phyloP scores from a whole-genome alignment of 2,113 vertebrate species.

The Capreolus pygargus region DNA sequence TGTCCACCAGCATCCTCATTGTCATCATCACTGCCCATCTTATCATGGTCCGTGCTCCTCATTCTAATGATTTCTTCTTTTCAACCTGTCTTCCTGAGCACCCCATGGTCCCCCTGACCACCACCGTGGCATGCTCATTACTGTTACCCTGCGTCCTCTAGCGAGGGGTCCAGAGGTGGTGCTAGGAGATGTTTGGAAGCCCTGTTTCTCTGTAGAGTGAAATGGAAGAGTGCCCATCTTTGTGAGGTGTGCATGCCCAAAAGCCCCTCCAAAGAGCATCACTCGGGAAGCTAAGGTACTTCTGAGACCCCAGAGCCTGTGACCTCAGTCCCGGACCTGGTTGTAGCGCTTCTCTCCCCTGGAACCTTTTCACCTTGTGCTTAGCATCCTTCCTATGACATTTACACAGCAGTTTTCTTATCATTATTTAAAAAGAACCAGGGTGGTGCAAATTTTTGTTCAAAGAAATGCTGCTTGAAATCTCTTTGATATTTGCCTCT shows the following conservation, averaged over 20 bases:
- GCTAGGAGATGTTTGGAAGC: not conserved
- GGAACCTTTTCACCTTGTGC: rapidly evolving
- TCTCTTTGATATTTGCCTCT: not conserved
- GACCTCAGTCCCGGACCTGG: rapidly evolving
- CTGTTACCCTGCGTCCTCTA: rapidly evolving
- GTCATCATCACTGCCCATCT: not conserved
- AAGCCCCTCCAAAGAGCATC: rapidly evolving
- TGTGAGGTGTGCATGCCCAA: rapidly evolving
- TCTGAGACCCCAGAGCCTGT: too few species aligned
- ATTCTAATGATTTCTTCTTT: not conserved
- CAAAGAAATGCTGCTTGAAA: not conserved
- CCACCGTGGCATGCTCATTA: rapidly evolving
- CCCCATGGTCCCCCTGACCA: rapidly evolving
- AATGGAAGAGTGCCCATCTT: too few species aligned
- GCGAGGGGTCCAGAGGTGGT: rapidly evolving
- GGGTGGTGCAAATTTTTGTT: not conserved
- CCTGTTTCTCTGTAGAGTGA: not conserved
- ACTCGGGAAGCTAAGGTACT: rapidly evolving
- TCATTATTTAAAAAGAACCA: not conserved
- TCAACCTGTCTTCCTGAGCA: not conserved
- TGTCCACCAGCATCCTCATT: rapidly evolving
- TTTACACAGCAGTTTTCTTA: not conserved
- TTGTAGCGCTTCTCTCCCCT: not conserved
- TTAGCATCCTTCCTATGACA: not conserved
- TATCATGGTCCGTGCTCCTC: not conserved